Evolutionary conservation across 2,113 vertebrate species (phyloP).

Genomic region (Oryzias curvinotus): DNA sequence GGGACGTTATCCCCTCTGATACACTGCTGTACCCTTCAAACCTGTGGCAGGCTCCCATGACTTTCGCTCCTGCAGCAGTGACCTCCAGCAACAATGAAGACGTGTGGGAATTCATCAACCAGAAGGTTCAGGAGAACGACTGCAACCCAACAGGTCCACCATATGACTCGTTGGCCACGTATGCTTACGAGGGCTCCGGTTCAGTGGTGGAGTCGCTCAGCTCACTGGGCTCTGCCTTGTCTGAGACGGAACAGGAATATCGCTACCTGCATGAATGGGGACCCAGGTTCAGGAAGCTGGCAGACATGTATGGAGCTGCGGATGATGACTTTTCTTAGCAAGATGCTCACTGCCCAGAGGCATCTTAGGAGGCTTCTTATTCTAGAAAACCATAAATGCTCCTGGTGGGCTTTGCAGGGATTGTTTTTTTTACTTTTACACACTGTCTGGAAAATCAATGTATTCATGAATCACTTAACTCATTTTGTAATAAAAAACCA

Average conservation of each 20-base stretch:
- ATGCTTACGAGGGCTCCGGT: conserved; percentile 82
- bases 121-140: conserved; percentile 92
- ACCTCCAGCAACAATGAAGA: conserved; percentile 81
- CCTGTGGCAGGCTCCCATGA: conserved; percentile 52
- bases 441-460: no score
- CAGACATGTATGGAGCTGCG: conserved; percentile 89
- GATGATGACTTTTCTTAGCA: conserved; percentile 90
- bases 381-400: background rate
- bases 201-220: conserved; percentile 92
- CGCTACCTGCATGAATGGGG: conserved; percentile 97
- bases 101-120: conserved; percentile 92
- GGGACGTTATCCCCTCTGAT: conserved; percentile 89
- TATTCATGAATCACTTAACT: background rate
- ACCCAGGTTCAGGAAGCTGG: conserved; percentile 92
- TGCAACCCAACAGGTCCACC: conserved; percentile 82
- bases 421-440: background rate
- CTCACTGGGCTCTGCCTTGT: conserved; percentile 87
- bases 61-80: conserved; percentile 58
- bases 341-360: background rate
- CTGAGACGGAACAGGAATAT: conserved; percentile 90
- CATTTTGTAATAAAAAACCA: conserved; percentile 39
- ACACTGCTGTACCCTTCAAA: conserved; percentile 77
- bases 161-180: no score
- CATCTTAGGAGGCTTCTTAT: background rate
- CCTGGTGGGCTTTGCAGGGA: background rate